These are phyloP conservation scores for Caenorhabditis brenneri DNA, from an alignment of 1,140 invertebrate species.

Conservation along the genomic window DNA sequence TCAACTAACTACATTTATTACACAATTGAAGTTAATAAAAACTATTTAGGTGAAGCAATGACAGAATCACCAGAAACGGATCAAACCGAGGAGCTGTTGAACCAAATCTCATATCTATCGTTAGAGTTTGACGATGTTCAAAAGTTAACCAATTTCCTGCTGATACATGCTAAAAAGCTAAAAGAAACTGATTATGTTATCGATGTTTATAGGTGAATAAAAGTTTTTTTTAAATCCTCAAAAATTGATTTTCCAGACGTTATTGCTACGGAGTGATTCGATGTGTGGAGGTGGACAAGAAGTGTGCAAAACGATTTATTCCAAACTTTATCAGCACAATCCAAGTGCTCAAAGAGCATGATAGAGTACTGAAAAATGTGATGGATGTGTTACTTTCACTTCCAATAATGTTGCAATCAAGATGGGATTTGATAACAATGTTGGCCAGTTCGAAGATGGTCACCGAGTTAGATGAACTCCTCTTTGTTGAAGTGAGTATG, in stretches of 20 bases:
- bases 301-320: not conserved
- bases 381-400: not conserved
- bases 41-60: not conserved
- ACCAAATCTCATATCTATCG: not conserved
- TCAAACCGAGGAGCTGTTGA: not conserved
- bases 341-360: not conserved
- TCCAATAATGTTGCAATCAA: not conserved
- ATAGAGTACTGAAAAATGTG: not conserved
- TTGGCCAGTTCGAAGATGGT: not conserved
- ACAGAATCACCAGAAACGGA: not conserved
- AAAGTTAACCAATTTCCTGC: not conserved
- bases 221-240: not conserved
- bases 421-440: not conserved
- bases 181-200: not conserved
- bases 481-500: not conserved
- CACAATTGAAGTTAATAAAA: not conserved
- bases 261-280: not conserved
- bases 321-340: not conserved
- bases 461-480: not conserved
- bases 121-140: not conserved
- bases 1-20: not conserved
- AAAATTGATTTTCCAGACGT: not conserved
- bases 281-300: not conserved
- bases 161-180: not conserved
- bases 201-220: not conserved